phyloP scores from a whole-genome alignment of 2,888 invertebrate genomes.

The Microctonus aethiopoides region DNA sequence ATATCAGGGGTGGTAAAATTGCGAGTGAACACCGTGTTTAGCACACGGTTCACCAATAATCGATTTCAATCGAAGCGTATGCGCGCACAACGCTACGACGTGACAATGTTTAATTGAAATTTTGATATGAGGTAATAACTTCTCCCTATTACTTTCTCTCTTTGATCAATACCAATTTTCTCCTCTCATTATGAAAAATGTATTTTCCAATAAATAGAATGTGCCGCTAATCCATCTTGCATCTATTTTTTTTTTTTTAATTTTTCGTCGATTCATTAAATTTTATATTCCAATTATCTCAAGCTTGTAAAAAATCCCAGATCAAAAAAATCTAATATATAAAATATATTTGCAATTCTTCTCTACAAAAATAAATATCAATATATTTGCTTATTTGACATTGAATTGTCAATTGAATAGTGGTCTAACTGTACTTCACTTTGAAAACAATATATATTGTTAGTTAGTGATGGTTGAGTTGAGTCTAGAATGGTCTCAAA shows the following conservation, averaged over 20 bases:
- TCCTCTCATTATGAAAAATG: background rate
- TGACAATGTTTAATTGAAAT: constrained; percentile 35
- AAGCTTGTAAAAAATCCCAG: too few relatives aligned
- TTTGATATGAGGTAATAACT: constrained; percentile 14
- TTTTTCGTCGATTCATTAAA: background rate
- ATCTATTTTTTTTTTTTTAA: too few relatives aligned
- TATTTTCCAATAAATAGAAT: background rate
- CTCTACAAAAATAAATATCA: background rate
- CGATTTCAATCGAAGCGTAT: constrained; percentile 31
- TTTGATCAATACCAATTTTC: background rate
- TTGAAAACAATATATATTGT: background rate
- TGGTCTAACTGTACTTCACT: background rate
- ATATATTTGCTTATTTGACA: background rate
- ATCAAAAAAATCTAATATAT: too few relatives aligned
- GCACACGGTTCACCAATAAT: constrained; percentile 27
- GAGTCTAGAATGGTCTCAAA: background rate
- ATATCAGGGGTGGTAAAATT: background rate
- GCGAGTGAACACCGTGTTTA: background rate
- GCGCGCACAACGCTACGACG: constrained; percentile 22
- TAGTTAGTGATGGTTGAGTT: background rate
- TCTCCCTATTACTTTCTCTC: background rate
- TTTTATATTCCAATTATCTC: too few relatives aligned
- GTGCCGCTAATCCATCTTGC: too few relatives aligned
- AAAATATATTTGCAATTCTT: background rate
- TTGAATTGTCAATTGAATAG: background rate